phyloP scores from a whole-genome alignment of 2,888 invertebrate species.

The Lordiphosa andalusiaca region DNA sequence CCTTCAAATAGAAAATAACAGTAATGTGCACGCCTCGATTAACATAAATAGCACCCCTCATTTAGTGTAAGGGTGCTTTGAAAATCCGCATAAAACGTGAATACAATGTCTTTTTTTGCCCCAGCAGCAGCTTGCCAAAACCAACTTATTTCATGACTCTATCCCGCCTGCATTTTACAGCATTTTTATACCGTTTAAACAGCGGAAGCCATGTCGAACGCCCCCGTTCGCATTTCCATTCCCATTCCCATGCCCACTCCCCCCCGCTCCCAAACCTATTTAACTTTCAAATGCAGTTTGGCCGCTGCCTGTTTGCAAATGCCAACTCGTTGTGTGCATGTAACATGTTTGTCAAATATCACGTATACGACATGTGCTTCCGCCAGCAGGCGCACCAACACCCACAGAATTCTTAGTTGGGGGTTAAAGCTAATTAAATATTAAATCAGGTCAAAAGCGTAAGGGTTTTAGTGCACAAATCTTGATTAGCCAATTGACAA shows the following conservation, averaged over 20 bases:
- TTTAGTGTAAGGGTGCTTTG: slow-evolving; percentile 2
- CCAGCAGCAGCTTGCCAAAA: slow-evolving; percentile 20
- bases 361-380: slow-evolving; percentile 68
- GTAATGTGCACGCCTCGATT: slow-evolving; percentile 38
- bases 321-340: slow-evolving; percentile 23
- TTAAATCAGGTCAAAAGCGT: slow-evolving; percentile 57
- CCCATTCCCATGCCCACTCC: not conserved
- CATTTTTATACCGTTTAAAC: slow-evolving; percentile 53
- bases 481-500: slow-evolving; percentile 43
- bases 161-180: slow-evolving; percentile 52
- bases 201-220: slow-evolving; percentile 26
- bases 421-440: slow-evolving; percentile 60
- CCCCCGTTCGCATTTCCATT: slow-evolving; percentile 3
- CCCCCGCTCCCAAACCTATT: slow-evolving; percentile 12
- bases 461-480: slow-evolving; percentile 50
- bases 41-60: slow-evolving; percentile 34
- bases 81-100: slow-evolving; percentile 26
- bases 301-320: slow-evolving; percentile 1
- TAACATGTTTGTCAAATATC: slow-evolving; percentile 62
- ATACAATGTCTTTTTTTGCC: slow-evolving; percentile 34
- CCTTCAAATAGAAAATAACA: slow-evolving; percentile 15
- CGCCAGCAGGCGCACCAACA: slow-evolving; percentile 46
- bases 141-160: slow-evolving; percentile 62
- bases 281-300: slow-evolving; percentile 46
- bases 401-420: slow-evolving; percentile 35